Evolutionary conservation across 2,113 vertebrate genomes (phyloP).

Genomic region (Fulica atra): DNA sequence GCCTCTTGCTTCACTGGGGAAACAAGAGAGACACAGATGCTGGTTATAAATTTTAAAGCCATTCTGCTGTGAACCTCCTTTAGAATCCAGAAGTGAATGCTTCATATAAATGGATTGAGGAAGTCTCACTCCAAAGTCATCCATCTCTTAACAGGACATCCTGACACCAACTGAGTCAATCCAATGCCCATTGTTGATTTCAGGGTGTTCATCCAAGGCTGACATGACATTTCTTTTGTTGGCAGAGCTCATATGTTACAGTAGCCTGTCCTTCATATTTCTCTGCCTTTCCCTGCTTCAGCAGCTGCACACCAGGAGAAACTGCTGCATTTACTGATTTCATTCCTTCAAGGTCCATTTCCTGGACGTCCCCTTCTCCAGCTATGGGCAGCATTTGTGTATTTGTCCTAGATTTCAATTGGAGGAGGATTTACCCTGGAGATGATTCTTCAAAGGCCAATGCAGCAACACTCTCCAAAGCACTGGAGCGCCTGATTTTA

Average conservation of each 20-base stretch:
- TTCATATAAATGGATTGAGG: constrained; percentile 57
- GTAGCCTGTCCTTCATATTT: constrained; percentile 38
- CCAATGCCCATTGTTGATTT: constrained; percentile 29
- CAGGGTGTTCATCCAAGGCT: constrained; percentile 58
- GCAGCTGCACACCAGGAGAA: constrained; percentile 20
- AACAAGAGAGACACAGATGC: constrained; percentile 35
- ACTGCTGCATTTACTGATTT: constrained; percentile 5
- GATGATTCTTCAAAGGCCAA: background rate
- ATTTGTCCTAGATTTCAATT: background rate
- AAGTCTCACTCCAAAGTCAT: constrained; percentile 52
- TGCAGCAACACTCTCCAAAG: background rate
- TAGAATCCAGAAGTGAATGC: constrained; percentile 31
- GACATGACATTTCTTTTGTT: constrained; percentile 63
- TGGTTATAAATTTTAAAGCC: constrained; percentile 59
- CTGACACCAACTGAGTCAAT: constrained; percentile 56
- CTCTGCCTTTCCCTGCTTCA: background rate
- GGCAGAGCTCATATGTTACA: constrained; percentile 44
- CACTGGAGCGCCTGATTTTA: background rate
- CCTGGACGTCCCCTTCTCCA: background rate
- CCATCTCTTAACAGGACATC: constrained; percentile 24
- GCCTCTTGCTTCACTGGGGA: background rate
- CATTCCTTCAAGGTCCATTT: constrained; percentile 7
- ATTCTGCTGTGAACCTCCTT: constrained; percentile 43
- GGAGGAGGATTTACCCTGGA: background rate
- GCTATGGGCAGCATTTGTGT: background rate